Evolutionary conservation across 92 coral and sea anemone species (phyloP).

Genomic region (Phenganax stokvisi): DNA sequence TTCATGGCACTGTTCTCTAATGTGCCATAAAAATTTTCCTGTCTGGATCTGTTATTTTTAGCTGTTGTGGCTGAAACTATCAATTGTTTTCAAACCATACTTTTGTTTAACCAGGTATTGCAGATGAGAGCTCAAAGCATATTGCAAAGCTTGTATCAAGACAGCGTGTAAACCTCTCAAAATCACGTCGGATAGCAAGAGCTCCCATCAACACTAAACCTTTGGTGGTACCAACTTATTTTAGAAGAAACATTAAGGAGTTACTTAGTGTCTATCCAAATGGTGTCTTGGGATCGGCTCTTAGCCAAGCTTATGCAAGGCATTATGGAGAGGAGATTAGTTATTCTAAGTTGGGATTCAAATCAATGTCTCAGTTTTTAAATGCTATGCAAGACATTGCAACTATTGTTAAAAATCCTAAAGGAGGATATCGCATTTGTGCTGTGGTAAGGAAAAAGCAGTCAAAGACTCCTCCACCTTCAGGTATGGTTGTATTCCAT

Average conservation of each 20-base stretch:
- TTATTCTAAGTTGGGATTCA: constrained; percentile 60
- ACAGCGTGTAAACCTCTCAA: constrained; percentile 60
- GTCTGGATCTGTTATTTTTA: not conserved
- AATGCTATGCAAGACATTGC: constrained; percentile 54
- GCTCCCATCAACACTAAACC: constrained; percentile 55
- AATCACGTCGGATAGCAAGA: constrained; percentile 57
- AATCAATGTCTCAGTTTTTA: constrained; percentile 58
- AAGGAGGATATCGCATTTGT: constrained; percentile 25
- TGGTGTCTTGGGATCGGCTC: constrained; percentile 72
- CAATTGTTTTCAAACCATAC: too few species aligned
- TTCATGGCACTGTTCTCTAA: not conserved
- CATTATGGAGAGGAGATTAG: constrained; percentile 65
- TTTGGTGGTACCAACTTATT: constrained; percentile 56
- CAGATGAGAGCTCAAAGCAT: constrained; percentile 79
- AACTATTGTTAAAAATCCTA: constrained; percentile 3
- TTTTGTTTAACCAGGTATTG: constrained; percentile 56
- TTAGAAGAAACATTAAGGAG: constrained; percentile 66
- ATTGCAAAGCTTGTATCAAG: constrained; percentile 81
- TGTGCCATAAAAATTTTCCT: not conserved
- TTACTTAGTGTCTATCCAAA: constrained; percentile 63
- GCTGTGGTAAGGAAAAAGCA: not conserved
- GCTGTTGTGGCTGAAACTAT: not conserved
- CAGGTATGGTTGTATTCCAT: not conserved
- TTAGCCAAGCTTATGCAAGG: constrained; percentile 55
- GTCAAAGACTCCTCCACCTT: not conserved